Evolutionary conservation across 2,113 vertebrate species (phyloP), one percentile per base, ranked within the genome.

Genomic region (Carassius gibelio): DNA sequence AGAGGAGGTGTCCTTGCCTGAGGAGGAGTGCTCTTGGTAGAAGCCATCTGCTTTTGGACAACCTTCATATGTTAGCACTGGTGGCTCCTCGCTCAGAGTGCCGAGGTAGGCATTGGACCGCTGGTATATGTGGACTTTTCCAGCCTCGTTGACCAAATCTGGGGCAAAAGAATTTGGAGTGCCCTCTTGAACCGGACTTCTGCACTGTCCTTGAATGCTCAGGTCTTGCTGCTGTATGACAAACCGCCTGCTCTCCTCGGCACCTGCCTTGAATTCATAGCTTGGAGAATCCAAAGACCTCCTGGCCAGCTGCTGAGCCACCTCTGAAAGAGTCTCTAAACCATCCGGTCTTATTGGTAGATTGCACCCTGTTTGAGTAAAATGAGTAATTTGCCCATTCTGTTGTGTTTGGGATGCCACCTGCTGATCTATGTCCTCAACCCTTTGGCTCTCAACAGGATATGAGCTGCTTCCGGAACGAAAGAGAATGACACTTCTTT

Each of bases 401-500:
- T 91, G 92, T 76, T 91, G 93, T 26, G 71, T 30, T 23, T 81
- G 85, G 23, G 86, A 82, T 17, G 68, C 45, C 3, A 42, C 61
- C 48, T 87, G 92, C 85, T 88, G 91, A 8, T 84, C 88, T 14
- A 71, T 30, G 30, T 93, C 90, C 26, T 94, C 91, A 0, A 87
- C 82, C 77, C 91, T 92, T 83, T 92, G 94, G 81, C 82, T 92
- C 38, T 93, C 92, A 84, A 92, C 83, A 11, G 92, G 90, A 77
- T 94, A 94, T 36, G 93, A 94, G 79, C 89, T 90, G 21, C 94
- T 94, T 89, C 93, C 93, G 66, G 93, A 94, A 15, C 93, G 93
- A 82, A 94, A 95, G 68, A 95, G 81, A 86, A 95, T 95, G 13
- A 93, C 94, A 0, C 94, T 94, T 90, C 93, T 92, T 84, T 94